Evolutionary conservation across 2,797 vertebrate genomes (phyloP), one percentile per base, ranked within the genome.

Genomic region (Anguilla pacifica): DNA sequence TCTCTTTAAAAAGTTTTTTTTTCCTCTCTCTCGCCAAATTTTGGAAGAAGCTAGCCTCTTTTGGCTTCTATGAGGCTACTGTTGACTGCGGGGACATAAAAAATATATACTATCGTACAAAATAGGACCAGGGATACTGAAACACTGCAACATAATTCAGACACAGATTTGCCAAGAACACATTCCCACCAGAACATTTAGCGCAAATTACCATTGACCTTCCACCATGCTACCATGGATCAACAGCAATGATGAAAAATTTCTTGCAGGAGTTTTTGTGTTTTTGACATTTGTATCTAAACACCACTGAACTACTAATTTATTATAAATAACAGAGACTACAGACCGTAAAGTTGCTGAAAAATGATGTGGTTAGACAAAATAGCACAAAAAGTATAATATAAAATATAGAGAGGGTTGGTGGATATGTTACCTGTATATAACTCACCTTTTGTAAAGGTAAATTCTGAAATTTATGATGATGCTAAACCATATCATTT

Each of bases 291-390:
- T 25, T 43, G 9, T 25, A 15, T 46, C 11, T 79, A 43, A 25
- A 79, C 15, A 43, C 15, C 39, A 25, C 6, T 25, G 7, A 1
- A 10, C 15, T 46, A 46, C 15, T 49, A 13, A 81, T 81, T 46
- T 25, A 79, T 79, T 39, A 15, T 43, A 43, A 46, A 43, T 19
- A 51, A 51, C 51, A 79, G 28, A 86, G 91, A 91, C 90, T 92
- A 92, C 90, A 93, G 89, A 39, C 90, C 92, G 93, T 19, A 84
- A 85, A 86, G 86, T 64, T 13, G 61, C 2, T 67, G 43, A 3
- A 87, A 91, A 92, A 90, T 85, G 35, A 83, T 88, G 88, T 90
- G 93, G 92, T 95, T 93, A 91, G 90, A 89, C 90, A 88, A 67
- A 64, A 91, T 79, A 84, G 92, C 13, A 39, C 2, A 13, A 85